These are phyloP conservation scores for Ichneumoninae sp. DNA, from an alignment of 2,888 invertebrate species.

Conservation along the genomic window DNA sequence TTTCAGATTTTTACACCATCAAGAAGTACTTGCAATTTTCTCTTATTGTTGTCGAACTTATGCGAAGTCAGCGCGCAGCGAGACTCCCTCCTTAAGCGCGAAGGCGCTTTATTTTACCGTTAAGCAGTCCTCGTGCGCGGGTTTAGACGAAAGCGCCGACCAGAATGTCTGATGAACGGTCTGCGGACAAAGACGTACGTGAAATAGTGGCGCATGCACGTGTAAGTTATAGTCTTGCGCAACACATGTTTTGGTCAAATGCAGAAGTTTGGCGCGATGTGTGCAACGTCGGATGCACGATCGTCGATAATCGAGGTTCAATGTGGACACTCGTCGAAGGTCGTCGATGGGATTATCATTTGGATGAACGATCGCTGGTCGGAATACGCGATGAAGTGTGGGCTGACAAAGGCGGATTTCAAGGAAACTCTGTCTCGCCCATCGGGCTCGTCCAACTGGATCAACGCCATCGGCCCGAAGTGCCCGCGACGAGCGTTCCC, in stretches of 20 bases:
- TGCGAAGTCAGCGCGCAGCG: no score
- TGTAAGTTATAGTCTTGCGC: constrained; percentile 6
- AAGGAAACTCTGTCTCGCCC: constrained; percentile 37
- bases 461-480: constrained; percentile 45
- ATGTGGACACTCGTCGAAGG: background rate
- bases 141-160: no score
- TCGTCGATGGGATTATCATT: background rate
- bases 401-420: constrained; percentile 43
- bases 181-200: background rate
- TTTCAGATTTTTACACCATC: no score
- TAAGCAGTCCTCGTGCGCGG: no score
- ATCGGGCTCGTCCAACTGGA: constrained; percentile 31
- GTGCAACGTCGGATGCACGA: background rate
- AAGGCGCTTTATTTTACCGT: background rate
- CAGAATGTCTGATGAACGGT: background rate
- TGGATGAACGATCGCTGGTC: constrained; percentile 15
- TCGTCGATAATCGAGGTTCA: background rate
- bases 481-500: constrained; percentile 43
- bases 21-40: no score
- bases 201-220: background rate
- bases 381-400: constrained; percentile 48
- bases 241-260: constrained; percentile 8
- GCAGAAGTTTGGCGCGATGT: background rate
- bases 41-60: no score
- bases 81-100: no score